Base-by-base conservation (phyloP, 2,797 vertebrate species). In the Peromyscus eremicus region DNA sequence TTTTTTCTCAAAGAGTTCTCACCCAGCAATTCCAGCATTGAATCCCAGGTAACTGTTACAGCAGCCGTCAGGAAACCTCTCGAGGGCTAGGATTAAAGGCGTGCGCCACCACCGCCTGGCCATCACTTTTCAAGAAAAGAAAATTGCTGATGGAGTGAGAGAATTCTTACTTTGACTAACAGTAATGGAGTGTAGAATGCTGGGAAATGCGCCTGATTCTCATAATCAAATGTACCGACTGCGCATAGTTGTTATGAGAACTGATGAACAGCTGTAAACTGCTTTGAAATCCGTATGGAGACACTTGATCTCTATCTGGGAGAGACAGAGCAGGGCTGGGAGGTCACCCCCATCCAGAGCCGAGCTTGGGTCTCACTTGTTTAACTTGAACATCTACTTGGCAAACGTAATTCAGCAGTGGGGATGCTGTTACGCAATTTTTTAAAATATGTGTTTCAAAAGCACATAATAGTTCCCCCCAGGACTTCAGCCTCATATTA, bases 341-440 rank as follows among this genome's bases (percentile, higher is more conserved):
- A 93, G 73, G 62, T 85, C 83, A 89, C 8, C 68, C 17, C 37
- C 60, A 83, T 40, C 8, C 92, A 49, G 87, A 94, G 82, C 55
- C 82, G 68, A 92, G 89, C 76, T 70, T 70, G 73, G 19, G 70
- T 81, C 77, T 93, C 66, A 49, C 77, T 76, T 93, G 93, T 89
- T 17, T 66, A 95, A 95, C 96, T 83, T 91, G 89, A 95, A 94
- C 89, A 95, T 95, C 92, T 92, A 83, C 86, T 96, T 92, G 68
- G 32, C 79, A 92, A 95, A 85, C 90, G 12, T 94, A 95, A 91
- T 89, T 97, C 91, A 91, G 68, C 83, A 96, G 82, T 95, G 2
- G 6, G 55, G 93, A 88, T 83, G 46, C 64, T 95, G 29, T 80
- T 70, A 84, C 34, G 43, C 43, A 93, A 73, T 40, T 92, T 97